These are phyloP conservation scores for Chionodraco myersi DNA, from an alignment of 2,113 vertebrate genomes.

Conservation along the genomic window DNA sequence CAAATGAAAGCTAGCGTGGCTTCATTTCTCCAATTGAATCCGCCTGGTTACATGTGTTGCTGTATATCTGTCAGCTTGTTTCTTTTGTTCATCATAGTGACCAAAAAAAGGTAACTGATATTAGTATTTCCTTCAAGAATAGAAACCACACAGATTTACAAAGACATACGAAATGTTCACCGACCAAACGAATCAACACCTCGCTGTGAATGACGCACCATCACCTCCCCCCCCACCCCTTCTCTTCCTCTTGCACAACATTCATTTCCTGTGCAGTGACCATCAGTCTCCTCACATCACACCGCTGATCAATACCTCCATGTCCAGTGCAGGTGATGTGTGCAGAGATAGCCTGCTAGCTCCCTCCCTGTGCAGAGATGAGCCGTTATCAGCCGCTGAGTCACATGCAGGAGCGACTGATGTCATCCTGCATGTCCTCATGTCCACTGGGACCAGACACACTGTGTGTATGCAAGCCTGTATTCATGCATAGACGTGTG, in stretches of 20 bases:
- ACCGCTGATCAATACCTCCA: conserved; percentile 45
- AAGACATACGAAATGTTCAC: not conserved
- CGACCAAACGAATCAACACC: not conserved
- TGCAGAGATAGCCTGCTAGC: conserved; percentile 52
- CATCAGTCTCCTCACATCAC: conserved; percentile 28
- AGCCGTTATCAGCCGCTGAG: conserved; percentile 37
- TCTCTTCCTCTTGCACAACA: conserved; percentile 7
- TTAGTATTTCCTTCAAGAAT: not conserved
- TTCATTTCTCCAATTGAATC: not conserved
- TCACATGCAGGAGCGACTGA: conserved; percentile 60
- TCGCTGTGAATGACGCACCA: conserved; percentile 15
- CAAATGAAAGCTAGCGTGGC: not conserved
- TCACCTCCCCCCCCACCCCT: not conserved
- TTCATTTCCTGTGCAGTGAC: conserved; percentile 63
- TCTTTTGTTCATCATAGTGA: not conserved
- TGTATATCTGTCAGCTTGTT: not conserved
- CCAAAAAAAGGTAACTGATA: not conserved
- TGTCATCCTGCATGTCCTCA: conserved; percentile 72
- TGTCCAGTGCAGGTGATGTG: conserved; percentile 59
- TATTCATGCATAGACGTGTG: conserved; percentile 23
- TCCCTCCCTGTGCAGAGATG: conserved; percentile 17
- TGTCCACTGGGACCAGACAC: conserved; percentile 38
- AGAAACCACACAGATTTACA: not conserved
- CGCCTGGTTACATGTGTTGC: not conserved
- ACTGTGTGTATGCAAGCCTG: not conserved